Evolutionary conservation across 2,113 vertebrate species (phyloP), one percentile per base, ranked within the genome.

Genomic region (Rhinogobius similis): DNA sequence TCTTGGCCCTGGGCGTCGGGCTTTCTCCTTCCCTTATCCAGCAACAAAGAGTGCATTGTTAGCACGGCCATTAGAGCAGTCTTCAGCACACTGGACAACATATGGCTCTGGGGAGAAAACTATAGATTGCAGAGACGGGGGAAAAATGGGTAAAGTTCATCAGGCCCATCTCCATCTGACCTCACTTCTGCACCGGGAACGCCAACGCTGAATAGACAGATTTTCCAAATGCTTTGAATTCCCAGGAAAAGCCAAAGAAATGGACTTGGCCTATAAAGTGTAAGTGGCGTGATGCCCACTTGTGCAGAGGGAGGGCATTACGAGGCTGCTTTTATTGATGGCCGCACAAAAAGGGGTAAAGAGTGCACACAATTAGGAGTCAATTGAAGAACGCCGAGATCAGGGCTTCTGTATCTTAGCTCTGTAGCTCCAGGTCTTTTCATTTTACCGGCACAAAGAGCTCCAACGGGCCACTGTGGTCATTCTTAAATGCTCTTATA

Each of bases 191-290:
- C 90, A 78, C 85, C 84, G 82, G 91, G 93, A 23, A 95, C 85
- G 89, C 92, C 83, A 88, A 10, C 53, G 92, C 91, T 96, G 94
- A 98, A 97, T 95, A 93, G 95, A 96, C 93, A 97, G 92, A 97
- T 97, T 98, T 98, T 97, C 95, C 95, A 95, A 97, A 96, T 97
- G 96, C 95, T 99, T 98, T 96, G 96, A 92, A 96, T 96, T 96
- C 94, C 90, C 92, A 92, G 92, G 91, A 78, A 95, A 94, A 94
- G 93, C 86, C 79, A 88, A 61, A 91, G 93, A 95, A 95, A 96
- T 95, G 94, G 94, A 91, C 94, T 95, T 96, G 94, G 93, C 94
- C 94, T 93, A 94, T 94, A 94, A 93, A 94, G 93, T 89, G 90
- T 93, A 91, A 93, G 92, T 84, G 86, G 93, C 74, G 85, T 78